Evolutionary conservation across 2,888 invertebrate genomes (phyloP), one percentile per base, ranked within the genome.

Genomic region (Ophion ellenae): DNA sequence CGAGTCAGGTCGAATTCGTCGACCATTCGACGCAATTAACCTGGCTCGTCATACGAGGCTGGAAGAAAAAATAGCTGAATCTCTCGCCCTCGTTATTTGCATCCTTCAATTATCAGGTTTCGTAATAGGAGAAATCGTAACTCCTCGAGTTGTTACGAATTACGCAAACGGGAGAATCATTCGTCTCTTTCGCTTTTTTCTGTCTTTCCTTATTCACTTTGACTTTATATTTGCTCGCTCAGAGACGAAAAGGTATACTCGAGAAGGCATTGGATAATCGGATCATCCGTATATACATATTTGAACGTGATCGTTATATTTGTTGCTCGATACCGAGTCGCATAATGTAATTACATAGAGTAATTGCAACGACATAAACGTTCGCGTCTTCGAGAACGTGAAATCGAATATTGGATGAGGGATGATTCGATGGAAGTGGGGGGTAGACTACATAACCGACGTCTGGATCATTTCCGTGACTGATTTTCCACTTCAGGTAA

Each of bases 401-500:
- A 14, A 47, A 76, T 82, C 47, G 61, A 79, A 82, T 75, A 78
- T 76, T 57, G 53, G 40, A 74, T 74, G 36, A 14, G 45, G 66
- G 10, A 10, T 40, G 28, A 71, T 11, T 28, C 57, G 75, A 36
- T 59, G 32, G 63, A 53, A 36, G 63, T 70, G 53, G 61, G 45
- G 53, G 45, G 64, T 14, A 53, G 14, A 57, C 67, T 28, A 57
- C 20, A 74, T 81, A 45, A 71, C 47, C 67, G 79, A 59, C 61
- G 85, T 86, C 85, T 86, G 36, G 63, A 14, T 86, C 63, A 86
- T 86, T 86, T 86, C 85, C 85, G 79, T 66, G 71, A 79, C 24
- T 53, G 76, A 76, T 78, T 85, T 85, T 77, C 82, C 32, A 17
- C 28, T 20, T 40, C 61, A 24, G 73, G 67, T 83, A 73, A 66